phyloP scores from a whole-genome alignment of 2,888 invertebrate species.

The Melieria omissa region DNA sequence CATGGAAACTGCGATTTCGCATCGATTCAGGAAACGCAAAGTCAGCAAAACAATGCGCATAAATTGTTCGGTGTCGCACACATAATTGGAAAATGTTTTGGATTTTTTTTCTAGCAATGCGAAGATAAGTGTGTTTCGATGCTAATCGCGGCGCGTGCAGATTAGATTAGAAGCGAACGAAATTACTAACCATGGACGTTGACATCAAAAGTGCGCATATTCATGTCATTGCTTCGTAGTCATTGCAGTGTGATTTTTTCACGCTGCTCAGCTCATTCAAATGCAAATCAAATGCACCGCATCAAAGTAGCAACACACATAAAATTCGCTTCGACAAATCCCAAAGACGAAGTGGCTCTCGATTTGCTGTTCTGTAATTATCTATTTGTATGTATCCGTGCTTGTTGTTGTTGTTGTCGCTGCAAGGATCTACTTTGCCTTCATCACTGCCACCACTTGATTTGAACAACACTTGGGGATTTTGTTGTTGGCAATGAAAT shows the following conservation, averaged over 20 bases:
- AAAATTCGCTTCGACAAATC: background rate
- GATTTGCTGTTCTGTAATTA: background rate
- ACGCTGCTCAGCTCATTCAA: slow-evolving; percentile 24
- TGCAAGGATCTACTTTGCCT: background rate
- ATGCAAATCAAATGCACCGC: slow-evolving; percentile 32
- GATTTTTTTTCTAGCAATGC: no score
- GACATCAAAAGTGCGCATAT: no score
- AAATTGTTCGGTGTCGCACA: no score
- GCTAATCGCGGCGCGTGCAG: no score
- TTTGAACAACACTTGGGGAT: slow-evolving; percentile 32
- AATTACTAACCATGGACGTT: no score
- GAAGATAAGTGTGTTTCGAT: no score
- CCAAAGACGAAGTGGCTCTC: background rate
- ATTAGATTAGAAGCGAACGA: no score
- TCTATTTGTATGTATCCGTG: background rate
- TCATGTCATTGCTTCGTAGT: no score
- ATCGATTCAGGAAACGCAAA: no score
- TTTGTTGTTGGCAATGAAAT: slow-evolving; percentile 21
- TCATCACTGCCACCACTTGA: background rate
- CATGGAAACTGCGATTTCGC: no score
- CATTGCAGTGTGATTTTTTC: background rate
- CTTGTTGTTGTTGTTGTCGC: background rate
- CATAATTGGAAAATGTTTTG: no score
- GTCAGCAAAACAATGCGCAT: no score
- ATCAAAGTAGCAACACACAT: background rate